Conservation (phyloP, 2,888 invertebrate species). For the Drosophila longiperda region DNA sequence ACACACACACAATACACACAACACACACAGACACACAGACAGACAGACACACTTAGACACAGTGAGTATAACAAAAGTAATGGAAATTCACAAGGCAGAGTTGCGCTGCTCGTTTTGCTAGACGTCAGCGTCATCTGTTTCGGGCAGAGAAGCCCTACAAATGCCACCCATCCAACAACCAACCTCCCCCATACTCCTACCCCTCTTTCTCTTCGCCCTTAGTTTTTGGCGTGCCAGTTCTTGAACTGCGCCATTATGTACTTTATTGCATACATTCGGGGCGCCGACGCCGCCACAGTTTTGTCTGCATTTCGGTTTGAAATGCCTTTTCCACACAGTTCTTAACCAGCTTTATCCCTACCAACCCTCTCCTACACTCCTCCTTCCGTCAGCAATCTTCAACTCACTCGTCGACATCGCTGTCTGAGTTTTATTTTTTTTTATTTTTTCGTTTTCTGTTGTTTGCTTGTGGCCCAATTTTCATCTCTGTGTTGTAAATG, state of each 20-base stretch:
- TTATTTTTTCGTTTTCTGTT: slow-evolving; percentile 13
- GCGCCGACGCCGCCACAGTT: slow-evolving; percentile 55
- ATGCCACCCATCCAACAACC: slow-evolving; percentile 7
- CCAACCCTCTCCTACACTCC: slow-evolving; percentile 5
- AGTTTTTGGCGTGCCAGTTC: slow-evolving; percentile 62
- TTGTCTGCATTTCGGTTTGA: slow-evolving; percentile 76
- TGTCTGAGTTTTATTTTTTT: slow-evolving; percentile 50
- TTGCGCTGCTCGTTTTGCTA: slow-evolving; percentile 56
- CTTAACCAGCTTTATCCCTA: background rate
- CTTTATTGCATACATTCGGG: slow-evolving; percentile 80
- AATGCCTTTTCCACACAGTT: slow-evolving; percentile 70
- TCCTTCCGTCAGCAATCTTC: background rate
- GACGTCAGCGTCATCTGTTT: slow-evolving; percentile 47
- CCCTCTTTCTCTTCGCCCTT: background rate
- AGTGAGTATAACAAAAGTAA: slow-evolving; percentile 64
- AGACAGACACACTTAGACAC: slow-evolving; percentile 9
- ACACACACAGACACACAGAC: slow-evolving; percentile 14
- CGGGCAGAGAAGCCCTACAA: slow-evolving; percentile 9
- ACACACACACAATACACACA: slow-evolving; percentile 7
- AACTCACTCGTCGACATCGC: slow-evolving; percentile 24
- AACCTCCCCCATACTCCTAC: background rate
- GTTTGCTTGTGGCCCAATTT: slow-evolving; percentile 71
- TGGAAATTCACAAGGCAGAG: slow-evolving; percentile 60
- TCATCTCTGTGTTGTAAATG: slow-evolving; percentile 69
- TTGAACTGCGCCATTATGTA: slow-evolving; percentile 80